Percentiles rank a stretch among this genome's conserved stretches.
phyloP scores from a whole-genome alignment of 1,140 invertebrate species.

The Drosophila hydei region DNA sequence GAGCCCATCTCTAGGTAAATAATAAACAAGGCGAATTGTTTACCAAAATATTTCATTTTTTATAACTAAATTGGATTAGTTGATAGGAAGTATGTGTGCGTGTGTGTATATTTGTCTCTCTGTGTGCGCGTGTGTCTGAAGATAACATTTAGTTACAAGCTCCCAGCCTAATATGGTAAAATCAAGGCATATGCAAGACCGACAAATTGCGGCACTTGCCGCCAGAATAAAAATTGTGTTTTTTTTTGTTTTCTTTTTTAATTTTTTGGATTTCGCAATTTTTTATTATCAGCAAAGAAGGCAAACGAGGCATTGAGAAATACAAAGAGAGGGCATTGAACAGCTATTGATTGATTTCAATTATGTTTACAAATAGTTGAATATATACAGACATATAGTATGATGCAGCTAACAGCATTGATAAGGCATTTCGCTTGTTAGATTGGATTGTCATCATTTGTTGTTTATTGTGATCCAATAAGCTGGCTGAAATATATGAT shows the following conservation, averaged over 20 bases:
- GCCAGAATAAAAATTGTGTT: not conserved
- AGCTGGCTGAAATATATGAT: slow-evolving; percentile 1
- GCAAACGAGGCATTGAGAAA: not conserved
- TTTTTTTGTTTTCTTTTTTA: not conserved
- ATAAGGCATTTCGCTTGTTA: slow-evolving; percentile 3
- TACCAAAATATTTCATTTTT: slow-evolving; percentile 8
- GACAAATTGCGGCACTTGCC: slow-evolving; percentile 1
- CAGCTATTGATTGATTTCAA: slow-evolving; percentile 15
- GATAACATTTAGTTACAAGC: slow-evolving; percentile 8
- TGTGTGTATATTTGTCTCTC: not conserved
- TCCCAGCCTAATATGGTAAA: not conserved
- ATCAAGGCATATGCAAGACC: slow-evolving; percentile 10
- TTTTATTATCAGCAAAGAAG: slow-evolving; percentile 9
- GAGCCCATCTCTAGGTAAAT: not conserved
- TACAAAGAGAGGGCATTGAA: not conserved
- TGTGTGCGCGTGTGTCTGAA: slow-evolving; percentile 2
- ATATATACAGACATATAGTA: not conserved
- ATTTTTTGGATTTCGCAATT: not conserved
- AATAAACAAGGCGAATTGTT: slow-evolving; percentile 2
- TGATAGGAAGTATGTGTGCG: slow-evolving; percentile 15
- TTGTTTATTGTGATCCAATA: not conserved
- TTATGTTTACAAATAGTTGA: slow-evolving; percentile 1
- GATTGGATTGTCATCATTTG: slow-evolving; percentile 14
- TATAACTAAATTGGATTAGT: slow-evolving; percentile 17
- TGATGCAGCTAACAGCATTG: slow-evolving; percentile 16